Evolutionary conservation across 2,113 vertebrate genomes (phyloP).

Genomic region (Gavia stellata): DNA sequence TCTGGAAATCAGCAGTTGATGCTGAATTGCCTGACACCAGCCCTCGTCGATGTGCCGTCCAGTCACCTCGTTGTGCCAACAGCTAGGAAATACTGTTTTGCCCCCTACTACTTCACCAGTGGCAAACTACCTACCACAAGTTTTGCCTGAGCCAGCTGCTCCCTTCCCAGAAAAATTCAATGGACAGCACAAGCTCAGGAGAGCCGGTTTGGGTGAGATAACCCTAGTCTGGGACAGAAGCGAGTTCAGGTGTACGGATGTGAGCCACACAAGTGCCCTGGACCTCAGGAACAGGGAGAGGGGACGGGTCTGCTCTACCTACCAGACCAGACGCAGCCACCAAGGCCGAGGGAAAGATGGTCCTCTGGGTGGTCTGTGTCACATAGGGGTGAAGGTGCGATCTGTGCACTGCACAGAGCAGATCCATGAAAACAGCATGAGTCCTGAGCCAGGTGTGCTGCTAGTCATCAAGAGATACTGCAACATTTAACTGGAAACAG

Average conservation of each 20-base stretch:
- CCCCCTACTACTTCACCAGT: not conserved
- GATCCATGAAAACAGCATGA: not conserved
- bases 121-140: not conserved
- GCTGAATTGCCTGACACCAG: not conserved
- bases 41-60: not conserved
- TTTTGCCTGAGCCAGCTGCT: not conserved
- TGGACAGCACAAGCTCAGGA: not conserved
- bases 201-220: not conserved
- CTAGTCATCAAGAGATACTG: not conserved
- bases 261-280: fast-evolving
- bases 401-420: not conserved
- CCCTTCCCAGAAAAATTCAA: not conserved
- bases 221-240: not conserved
- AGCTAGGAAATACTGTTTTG: not conserved
- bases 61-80: not conserved
- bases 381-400: not conserved
- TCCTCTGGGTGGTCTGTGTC: not conserved
- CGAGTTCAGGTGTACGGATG: not conserved
- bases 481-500: not conserved
- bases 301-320: not conserved
- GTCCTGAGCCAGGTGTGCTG: not conserved
- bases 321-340: not conserved
- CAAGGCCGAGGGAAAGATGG: not conserved
- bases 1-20: not conserved
- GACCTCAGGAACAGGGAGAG: not conserved